Conservation (phyloP, 2,888 invertebrate species). For the Acrobasis suavella region DNA sequence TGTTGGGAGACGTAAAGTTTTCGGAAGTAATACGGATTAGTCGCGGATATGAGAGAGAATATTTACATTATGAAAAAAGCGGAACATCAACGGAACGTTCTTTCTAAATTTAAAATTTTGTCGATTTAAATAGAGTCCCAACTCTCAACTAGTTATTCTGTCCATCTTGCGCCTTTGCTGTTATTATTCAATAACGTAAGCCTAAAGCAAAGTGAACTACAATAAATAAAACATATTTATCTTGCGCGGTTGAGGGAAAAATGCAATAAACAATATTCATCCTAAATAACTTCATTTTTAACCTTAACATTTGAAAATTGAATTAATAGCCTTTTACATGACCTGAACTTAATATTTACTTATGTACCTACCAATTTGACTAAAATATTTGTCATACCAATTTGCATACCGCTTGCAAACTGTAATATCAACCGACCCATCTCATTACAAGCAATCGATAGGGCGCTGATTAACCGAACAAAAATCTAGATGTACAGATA, state of each 20-base stretch:
- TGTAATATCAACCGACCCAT: constrained; percentile 37
- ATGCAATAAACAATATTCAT: too few species aligned
- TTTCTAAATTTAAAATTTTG: not conserved
- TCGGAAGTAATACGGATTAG: constrained; percentile 73
- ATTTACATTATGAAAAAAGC: constrained; percentile 33
- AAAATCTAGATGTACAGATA: constrained; percentile 73
- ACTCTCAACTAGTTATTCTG: too few species aligned
- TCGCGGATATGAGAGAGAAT: constrained; percentile 54
- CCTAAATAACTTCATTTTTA: too few species aligned
- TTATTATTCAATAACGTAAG: too few species aligned
- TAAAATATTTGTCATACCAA: not conserved
- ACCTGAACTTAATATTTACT: too few species aligned
- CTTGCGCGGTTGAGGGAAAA: too few species aligned
- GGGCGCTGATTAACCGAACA: constrained; percentile 59
- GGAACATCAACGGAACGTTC: not conserved
- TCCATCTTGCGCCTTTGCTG: too few species aligned
- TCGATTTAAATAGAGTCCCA: not conserved
- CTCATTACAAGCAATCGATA: constrained; percentile 49
- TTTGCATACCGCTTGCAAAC: constrained; percentile 6
- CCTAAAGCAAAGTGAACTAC: too few species aligned
- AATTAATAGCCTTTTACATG: too few species aligned
- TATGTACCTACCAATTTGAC: too few species aligned
- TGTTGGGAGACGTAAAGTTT: constrained; percentile 48
- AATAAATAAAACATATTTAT: too few species aligned
- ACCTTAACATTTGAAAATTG: too few species aligned